A percentile compares a stretch with the other conserved stretches of the same genome.
phyloP scores from a whole-genome alignment of 2,797 vertebrate genomes.

The Spheniscus humboldti region DNA sequence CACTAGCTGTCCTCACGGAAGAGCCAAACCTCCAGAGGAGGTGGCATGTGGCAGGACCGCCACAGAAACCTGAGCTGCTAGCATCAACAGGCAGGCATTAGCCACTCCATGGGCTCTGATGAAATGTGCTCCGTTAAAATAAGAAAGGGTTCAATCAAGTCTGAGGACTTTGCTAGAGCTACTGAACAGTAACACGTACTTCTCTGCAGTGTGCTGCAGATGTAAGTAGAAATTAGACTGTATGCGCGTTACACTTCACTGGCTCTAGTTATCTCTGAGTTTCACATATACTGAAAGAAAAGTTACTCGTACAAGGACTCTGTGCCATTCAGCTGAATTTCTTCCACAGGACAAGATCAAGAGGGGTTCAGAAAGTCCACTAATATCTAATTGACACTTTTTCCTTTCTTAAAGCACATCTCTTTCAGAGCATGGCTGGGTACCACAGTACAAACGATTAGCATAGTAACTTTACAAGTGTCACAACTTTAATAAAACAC shows the following conservation, averaged over 20 bases:
- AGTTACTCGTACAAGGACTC: not conserved
- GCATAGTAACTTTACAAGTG: not conserved
- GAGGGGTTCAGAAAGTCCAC: not conserved
- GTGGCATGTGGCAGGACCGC: not conserved
- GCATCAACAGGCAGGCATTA: not conserved
- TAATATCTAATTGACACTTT: not conserved
- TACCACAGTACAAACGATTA: not conserved
- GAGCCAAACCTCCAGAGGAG: not conserved
- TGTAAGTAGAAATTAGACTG: not conserved
- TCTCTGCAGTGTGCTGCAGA: not conserved
- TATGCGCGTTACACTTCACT: not conserved
- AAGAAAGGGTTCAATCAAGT: not conserved
- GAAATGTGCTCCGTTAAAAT: not conserved
- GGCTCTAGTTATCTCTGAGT: not conserved
- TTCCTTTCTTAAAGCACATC: not conserved
- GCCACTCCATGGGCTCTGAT: not conserved
- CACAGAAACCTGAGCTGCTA: not conserved
- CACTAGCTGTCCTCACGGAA: not conserved
- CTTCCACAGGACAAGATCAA: not conserved
- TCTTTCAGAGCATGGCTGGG: not conserved
- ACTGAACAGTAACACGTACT: not conserved
- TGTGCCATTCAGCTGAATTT: not conserved
- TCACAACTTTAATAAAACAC: constrained; percentile 6
- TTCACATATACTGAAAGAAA: not conserved
- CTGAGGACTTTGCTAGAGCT: not conserved